These are phyloP conservation scores for Caenorhabditis angaria DNA, from an alignment of 2,888 invertebrate genomes.

Conservation along the genomic window DNA sequence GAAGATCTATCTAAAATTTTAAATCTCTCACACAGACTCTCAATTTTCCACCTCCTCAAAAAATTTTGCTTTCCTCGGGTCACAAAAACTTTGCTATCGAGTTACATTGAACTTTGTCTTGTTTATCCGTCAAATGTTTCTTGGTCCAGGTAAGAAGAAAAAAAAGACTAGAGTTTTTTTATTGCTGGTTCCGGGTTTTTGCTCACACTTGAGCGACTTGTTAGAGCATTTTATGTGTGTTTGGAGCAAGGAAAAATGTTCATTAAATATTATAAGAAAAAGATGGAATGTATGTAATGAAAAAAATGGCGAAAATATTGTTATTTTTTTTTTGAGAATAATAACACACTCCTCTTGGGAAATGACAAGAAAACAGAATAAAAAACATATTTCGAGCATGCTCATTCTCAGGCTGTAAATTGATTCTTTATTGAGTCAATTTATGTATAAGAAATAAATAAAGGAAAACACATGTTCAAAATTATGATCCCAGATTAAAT, in stretches of 20 bases:
- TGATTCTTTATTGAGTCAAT: neutral
- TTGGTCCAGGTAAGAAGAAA: neutral
- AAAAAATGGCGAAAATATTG: neutral
- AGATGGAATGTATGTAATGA: neutral
- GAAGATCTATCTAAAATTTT: constrained; percentile 1
- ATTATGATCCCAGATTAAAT: no score
- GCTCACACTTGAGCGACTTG: neutral
- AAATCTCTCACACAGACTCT: neutral
- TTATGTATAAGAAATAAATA: no score
- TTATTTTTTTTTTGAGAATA: neutral
- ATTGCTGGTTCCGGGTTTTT: neutral
- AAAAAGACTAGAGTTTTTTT: no score
- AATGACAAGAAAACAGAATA: neutral
- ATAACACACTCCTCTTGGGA: neutral
- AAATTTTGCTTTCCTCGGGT: neutral
- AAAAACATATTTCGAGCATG: no score
- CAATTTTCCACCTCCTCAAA: constrained; percentile 1
- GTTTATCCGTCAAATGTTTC: neutral
- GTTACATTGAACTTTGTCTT: constrained; percentile 1
- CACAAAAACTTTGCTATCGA: neutral
- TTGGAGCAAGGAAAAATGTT: neutral
- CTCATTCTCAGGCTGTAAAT: neutral
- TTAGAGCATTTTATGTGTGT: neutral
- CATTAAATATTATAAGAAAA: neutral
- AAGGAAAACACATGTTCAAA: no score